Evolutionary conservation across 1,140 invertebrate genomes (phyloP).

Genomic region (Chionoecetes opilio): DNA sequence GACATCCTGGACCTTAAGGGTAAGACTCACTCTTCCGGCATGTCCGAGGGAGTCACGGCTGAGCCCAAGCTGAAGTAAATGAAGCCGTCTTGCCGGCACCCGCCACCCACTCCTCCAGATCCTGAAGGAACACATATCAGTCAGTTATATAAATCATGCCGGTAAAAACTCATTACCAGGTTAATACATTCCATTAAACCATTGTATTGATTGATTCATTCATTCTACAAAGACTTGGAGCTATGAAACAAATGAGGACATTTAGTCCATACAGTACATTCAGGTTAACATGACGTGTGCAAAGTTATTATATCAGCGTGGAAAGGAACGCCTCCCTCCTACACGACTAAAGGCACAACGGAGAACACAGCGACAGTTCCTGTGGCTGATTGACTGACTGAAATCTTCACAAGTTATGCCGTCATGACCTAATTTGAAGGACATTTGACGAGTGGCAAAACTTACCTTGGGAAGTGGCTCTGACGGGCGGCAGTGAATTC

Average conservation of each 20-base stretch:
- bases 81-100: slow-evolving; percentile 60
- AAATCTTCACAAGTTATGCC: too few relatives aligned
- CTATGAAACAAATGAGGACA: not conserved
- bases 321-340: too few relatives aligned
- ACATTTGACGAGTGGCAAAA: too few relatives aligned
- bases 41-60: slow-evolving; percentile 36
- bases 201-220: not conserved
- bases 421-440: too few relatives aligned
- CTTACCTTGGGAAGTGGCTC: slow-evolving; percentile 46
- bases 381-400: too few relatives aligned
- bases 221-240: not conserved
- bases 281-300: too few relatives aligned
- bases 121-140: too few relatives aligned
- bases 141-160: too few relatives aligned
- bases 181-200: not conserved
- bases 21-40: slow-evolving; percentile 65
- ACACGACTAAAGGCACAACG: too few relatives aligned
- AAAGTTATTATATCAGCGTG: too few relatives aligned
- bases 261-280: too few relatives aligned
- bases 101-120: slow-evolving; percentile 61
- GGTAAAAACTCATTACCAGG: not conserved
- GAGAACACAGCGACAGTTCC: too few relatives aligned
- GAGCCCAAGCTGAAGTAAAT: slow-evolving; percentile 76
- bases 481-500: slow-evolving; percentile 29
- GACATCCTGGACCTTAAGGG: not conserved